Base-by-base conservation (phyloP, 2,113 vertebrate genomes). In the Rhegmatorhina hoffmannsi region DNA sequence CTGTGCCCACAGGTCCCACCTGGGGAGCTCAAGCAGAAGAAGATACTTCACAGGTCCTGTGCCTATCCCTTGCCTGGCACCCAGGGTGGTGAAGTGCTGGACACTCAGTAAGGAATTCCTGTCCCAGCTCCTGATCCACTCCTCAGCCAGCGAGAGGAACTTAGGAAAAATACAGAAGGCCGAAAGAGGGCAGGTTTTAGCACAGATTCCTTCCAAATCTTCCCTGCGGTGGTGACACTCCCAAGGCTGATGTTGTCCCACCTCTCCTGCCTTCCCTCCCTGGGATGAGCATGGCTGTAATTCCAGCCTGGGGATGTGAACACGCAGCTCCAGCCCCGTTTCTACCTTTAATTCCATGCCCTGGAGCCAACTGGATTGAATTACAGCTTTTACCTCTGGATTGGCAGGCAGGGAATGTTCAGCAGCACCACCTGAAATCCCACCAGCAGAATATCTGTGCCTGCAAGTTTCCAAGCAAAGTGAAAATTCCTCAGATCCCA, bases 361-460 rank as follows among this genome's bases (percentile, higher is more conserved):
- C 33, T 3, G 10, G 58, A 40, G 33, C 52, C n/a, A 8, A 10
- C 43, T 24, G 14, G 38, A 24, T 26, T n/a, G 40, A 79, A 50
- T 67, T 33, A 14, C 46, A 55, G 76, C 50, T 74, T 56, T 1
- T 21, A 68, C 74, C 56, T 52, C 38, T 13, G 50, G 52, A 31
- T n/a, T n/a, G 46, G 36, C 46, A 17, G 33, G 70, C 17, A 7
- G 18, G 28, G 46, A 28, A 59, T 5, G 7, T 15, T 23, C 6
- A 3, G 34, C 17, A 4, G 2, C 2, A 33, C 7, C 2, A 33
- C 9, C 14, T 17, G 40, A 60, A 50, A 70, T 47, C 1, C 1
- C 36, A 28, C 13, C 5, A 0, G 9, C 2, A 4, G 23, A 26
- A 6, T 55, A 26, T 40, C 6, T 0, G 12, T 62, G 46, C 34